Percentiles rank a stretch among this genome's conserved stretches.
phyloP scores from a whole-genome alignment of 2,888 invertebrate species.

The Agrochola lychnidis region DNA sequence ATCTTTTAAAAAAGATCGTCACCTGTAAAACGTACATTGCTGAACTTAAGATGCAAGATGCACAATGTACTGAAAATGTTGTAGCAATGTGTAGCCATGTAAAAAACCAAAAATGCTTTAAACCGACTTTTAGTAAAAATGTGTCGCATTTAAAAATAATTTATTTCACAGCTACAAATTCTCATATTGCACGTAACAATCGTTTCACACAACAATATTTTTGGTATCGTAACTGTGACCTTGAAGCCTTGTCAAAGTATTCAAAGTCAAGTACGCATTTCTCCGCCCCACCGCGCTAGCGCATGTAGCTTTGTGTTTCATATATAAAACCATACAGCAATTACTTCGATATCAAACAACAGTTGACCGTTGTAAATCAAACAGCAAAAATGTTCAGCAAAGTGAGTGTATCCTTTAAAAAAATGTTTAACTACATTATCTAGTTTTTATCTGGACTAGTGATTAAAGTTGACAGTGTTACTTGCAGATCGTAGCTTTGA shows the following conservation, averaged over 20 bases:
- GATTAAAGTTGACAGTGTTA: neutral
- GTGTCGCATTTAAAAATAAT: neutral
- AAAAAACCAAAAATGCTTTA: neutral
- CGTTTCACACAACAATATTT: neutral
- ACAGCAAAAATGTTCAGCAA: constrained; percentile 82
- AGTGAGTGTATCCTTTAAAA: constrained; percentile 68
- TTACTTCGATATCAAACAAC: constrained; percentile 75
- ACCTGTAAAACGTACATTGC: neutral
- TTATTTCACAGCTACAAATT: neutral
- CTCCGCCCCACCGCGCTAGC: constrained; percentile 63
- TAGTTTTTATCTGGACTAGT: neutral
- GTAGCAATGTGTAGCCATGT: no score
- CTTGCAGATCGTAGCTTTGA: constrained; percentile 59
- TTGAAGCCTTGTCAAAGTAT: constrained; percentile 31
- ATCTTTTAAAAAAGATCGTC: neutral
- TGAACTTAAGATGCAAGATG: neutral
- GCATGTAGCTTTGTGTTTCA: constrained; percentile 6
- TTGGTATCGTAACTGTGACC: constrained; percentile 8
- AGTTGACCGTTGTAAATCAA: constrained; percentile 71
- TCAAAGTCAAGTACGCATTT: constrained; percentile 56
- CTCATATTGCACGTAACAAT: neutral
- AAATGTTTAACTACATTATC: fast-evolving
- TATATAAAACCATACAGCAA: constrained; percentile 69
- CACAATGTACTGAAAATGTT: neutral
- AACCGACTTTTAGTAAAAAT: neutral